Conservation (phyloP, 1,140 invertebrate genomes). For the Ceratina australensis region DNA sequence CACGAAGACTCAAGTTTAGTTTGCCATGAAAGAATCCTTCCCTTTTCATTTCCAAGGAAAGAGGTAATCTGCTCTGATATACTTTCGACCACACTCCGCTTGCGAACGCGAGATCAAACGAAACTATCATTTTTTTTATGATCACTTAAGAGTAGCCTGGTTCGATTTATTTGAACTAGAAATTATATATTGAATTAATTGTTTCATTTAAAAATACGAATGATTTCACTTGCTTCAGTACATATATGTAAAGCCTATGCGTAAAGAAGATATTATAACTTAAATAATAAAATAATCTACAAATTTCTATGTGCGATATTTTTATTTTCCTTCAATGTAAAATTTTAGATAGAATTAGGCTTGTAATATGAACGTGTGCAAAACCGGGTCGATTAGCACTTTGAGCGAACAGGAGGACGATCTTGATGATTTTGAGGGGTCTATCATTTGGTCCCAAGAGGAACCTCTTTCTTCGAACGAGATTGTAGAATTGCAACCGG, state of each 20-base stretch:
- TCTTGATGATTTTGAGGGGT: conserved; percentile 62
- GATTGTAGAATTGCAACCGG: conserved; percentile 46
- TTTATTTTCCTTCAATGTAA: not conserved
- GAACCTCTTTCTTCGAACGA: conserved; percentile 62
- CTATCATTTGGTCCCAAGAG: conserved; percentile 64
- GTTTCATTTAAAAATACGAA: not conserved
- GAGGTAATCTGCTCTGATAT: conserved; percentile 61
- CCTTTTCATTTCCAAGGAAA: conserved; percentile 58
- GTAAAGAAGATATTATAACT: too few species aligned
- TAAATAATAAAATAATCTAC: too few species aligned
- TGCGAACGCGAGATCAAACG: not conserved
- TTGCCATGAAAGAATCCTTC: conserved; percentile 65
- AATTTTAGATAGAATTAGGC: conserved; percentile 20
- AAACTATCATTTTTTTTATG: conserved; percentile 11
- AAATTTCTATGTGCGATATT: not conserved
- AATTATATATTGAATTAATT: not conserved
- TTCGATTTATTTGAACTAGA: not conserved
- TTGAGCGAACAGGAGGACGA: conserved; percentile 60
- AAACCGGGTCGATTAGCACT: conserved; percentile 62
- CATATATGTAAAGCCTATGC: too few species aligned
- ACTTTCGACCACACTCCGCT: conserved; percentile 4
- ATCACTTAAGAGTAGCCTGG: not conserved
- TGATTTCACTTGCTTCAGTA: not conserved
- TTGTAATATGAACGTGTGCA: conserved; percentile 44
- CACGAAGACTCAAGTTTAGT: conserved; percentile 52